Evolutionary conservation across 2,797 vertebrate genomes (phyloP), one percentile per base, ranked within the genome.

Genomic region (Taenioides sp.): DNA sequence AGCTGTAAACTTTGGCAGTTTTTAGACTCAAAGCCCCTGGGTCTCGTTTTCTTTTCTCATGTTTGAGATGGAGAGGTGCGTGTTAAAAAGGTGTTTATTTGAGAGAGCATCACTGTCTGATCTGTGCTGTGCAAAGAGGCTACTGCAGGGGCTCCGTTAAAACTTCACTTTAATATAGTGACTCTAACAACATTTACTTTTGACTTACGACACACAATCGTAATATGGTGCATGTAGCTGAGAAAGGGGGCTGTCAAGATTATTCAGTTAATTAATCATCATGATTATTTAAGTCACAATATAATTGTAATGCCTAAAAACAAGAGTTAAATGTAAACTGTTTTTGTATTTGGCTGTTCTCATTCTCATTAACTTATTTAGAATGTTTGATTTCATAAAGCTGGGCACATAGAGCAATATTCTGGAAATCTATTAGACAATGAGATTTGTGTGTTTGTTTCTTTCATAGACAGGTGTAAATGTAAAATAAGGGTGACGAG

Each of bases 21-120:
- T 85, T 77, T 81, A 74, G 65, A 73, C 65, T 34, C 75, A 87
- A 90, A 86, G 71, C 87, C 83, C 84, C 74, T 72, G 84, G 79
- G 88, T 67, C 80, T 90, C 79, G 73, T 85, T 86, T 86, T 76
- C 67, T 64, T 80, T 76, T 85, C 73, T 78, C 75, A 77, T 84
- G 79, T 76, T 71, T 72, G 81, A 87, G 40, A 83, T 71, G 76
- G 71, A 80, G 65, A 73, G 67, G 69, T 67, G 70, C 82, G 23
- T 87, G 82, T 85, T 83, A 72, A 80, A 76, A 75, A 72, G 40
- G 69, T 79, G 82, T 85, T 68, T 69, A 73, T 67, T 50, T 69
- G 58, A 57, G 72, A 58, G 71, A 49, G 61, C 72, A 63, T 73
- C 69, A 55, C 16, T 57, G 20, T 67, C 66, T 58, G 59, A 17